Base-by-base conservation (phyloP, 2,797 vertebrate genomes). In the Cynopterus sphinx region DNA sequence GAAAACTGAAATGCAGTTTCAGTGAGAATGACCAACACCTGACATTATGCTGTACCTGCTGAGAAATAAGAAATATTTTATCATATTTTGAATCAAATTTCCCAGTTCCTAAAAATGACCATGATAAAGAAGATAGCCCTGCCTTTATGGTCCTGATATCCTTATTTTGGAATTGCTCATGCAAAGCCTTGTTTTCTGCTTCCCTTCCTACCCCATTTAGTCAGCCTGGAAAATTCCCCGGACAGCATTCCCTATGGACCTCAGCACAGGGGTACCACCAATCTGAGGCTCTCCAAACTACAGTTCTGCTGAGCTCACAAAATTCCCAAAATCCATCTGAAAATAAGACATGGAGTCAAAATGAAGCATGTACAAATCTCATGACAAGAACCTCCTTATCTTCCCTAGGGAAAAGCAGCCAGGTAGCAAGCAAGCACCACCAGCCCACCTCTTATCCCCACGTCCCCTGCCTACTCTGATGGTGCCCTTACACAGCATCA, bases 81-180 rank as follows among this genome's bases (percentile, higher is more conserved):
- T 43, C n/a, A 55, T 46, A 84, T 82, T 84, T 88, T 70, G 4
- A 88, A n/a, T 75, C 36, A 75, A 75, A 65, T 13, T 43, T 84
- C 31, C 73, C 53, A 12, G 33, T 63, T 31, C 26, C 53, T 51
- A 13, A 63, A 95, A 55, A 57, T 59, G 43, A 87, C 5, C 46
- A 92, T 59, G 24, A 63, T 39, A 41, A 83, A 90, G 28, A 67
- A 85, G 68, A 73, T 85, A 86, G 68, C 9, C 57, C 7, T 12
- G 65, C 11, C 49, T 75, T 53, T 41, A 8, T 5, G n/a, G 24
- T n/a, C 24, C 36, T 22, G 49, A 55, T 31, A 41, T 28, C 46
- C 53, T 88, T 12, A 49, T 65, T 65, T 12, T 43, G 36, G 86
- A 75, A 68, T 61, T 15, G 53, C 51, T 90, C 9, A 0, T 9